Evolutionary conservation across 2,113 vertebrate species (phyloP).

Genomic region (Sinosuthora webbiana): DNA sequence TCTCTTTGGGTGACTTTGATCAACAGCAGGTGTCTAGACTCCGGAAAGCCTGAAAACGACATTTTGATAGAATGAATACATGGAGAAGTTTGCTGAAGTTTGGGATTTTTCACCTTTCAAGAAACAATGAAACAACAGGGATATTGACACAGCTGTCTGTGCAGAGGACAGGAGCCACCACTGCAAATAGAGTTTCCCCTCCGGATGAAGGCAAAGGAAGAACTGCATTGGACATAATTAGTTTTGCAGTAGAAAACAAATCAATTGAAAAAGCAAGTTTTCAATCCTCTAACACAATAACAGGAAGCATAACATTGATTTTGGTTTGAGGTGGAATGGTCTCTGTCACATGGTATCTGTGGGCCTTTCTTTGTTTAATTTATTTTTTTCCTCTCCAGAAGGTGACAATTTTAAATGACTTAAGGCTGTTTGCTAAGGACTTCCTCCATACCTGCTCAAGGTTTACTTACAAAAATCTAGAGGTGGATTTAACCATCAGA

Average conservation of each 20-base stretch:
- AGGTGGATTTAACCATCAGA: background rate
- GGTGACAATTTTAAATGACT: background rate
- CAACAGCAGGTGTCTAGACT: background rate
- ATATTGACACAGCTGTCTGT: slow-evolving; percentile 30
- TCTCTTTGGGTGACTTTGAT: background rate
- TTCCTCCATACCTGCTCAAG: background rate
- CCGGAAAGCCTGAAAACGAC: background rate
- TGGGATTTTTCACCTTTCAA: background rate
- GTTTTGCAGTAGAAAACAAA: slow-evolving; percentile 71
- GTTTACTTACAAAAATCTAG: background rate
- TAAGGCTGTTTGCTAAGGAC: background rate
- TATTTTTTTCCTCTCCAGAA: slow-evolving; percentile 14
- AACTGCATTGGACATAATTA: slow-evolving; percentile 62
- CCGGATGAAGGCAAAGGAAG: slow-evolving; percentile 55
- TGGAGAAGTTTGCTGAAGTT: background rate
- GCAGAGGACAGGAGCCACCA: slow-evolving; percentile 9
- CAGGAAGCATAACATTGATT: slow-evolving; percentile 66
- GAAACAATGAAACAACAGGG: background rate
- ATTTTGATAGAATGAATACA: background rate
- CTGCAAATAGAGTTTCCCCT: slow-evolving; percentile 52
- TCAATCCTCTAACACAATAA: slow-evolving; percentile 64
- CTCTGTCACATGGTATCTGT: slow-evolving; percentile 33
- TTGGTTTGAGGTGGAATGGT: slow-evolving; percentile 64
- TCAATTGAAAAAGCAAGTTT: slow-evolving; percentile 71
- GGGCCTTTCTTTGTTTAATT: slow-evolving; percentile 13